Base-by-base conservation (phyloP, 1,140 invertebrate genomes). In the Nylanderia fulva region DNA sequence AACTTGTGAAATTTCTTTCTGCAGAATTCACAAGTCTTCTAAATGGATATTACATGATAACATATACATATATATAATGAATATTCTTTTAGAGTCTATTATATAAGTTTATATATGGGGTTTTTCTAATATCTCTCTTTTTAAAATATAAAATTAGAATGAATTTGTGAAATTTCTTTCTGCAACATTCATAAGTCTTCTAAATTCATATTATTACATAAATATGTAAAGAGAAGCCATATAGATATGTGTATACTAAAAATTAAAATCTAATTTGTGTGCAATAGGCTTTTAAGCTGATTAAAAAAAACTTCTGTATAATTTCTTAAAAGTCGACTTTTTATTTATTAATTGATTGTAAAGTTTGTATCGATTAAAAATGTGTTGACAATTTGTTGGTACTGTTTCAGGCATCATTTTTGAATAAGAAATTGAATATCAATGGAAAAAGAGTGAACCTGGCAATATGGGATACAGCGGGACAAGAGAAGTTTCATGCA, bases 391-490 rank as follows among this genome's bases (percentile, higher is more conserved):
- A 29, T 71, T 27, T 33, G 0, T 18, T 36, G 11, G 36, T 29
- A 8, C 13, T 72, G 1, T 89, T 91, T 93, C 92, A n/a, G 98
- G 99, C 99, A 11, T 99, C 99, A 2, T 99, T 99, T 95, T 95
- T 99, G 29, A 99, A 97, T 87, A 99, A 99, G 92, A 99, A 98
- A 93, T 93, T 99, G n/a, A 98, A 98, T 91, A 96, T 99, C 75
- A 97, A 97, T 93, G 98, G 98, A 0, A 97, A 98, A 92, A 95
- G 98, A 91, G 97, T 99, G 9, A 99, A 98, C 92, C 94, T 99
- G 24, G 97, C 98, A 1, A 99, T 99, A 91, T 99, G 99, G 99
- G 99, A 99, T 92, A 99, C 99, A 9, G 99, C 99, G 58, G 99
- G 99, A 0, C 99, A 99, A 93, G 97, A 97, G 91, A 97, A 97